Evolutionary conservation across 2,888 invertebrate species (phyloP).

Genomic region (Metalampra italica): DNA sequence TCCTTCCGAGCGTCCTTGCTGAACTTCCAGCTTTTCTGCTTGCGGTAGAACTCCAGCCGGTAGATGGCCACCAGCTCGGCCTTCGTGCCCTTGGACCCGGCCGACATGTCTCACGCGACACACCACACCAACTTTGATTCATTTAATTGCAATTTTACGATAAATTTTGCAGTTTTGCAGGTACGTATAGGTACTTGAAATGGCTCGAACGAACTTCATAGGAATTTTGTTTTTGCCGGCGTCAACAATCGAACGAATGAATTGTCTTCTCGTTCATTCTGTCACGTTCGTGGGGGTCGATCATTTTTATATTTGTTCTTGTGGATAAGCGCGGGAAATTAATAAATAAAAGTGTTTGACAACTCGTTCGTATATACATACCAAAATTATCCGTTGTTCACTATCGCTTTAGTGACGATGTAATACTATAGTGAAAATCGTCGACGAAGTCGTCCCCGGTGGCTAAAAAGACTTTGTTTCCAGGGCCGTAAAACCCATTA

Average conservation of each 20-base stretch:
- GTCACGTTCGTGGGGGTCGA: not conserved
- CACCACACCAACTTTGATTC: not conserved
- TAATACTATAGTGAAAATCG: too few relatives aligned
- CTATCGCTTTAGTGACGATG: too few relatives aligned
- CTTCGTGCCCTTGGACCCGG: constrained; percentile 11
- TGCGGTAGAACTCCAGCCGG: constrained; percentile 50
- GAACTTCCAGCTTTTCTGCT: constrained; percentile 50
- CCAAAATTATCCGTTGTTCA: too few relatives aligned
- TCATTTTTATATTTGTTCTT: not conserved
- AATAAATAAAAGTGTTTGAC: too few relatives aligned
- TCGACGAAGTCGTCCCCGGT: too few relatives aligned
- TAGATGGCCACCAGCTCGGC: constrained; percentile 40
- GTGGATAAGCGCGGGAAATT: too few relatives aligned
- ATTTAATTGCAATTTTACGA: not conserved
- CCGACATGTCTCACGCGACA: not conserved
- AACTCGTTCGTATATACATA: too few relatives aligned
- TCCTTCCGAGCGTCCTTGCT: constrained; percentile 21
- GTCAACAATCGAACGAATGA: too few relatives aligned
- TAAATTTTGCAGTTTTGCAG: not conserved
- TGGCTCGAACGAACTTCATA: not conserved
- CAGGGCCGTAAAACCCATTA: too few relatives aligned
- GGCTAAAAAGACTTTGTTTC: too few relatives aligned
- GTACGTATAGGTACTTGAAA: not conserved
- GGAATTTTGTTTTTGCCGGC: constrained; percentile 5
- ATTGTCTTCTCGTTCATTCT: too few relatives aligned